Conservation (phyloP, 2,113 vertebrate species). For the Bubo scandiacus region DNA sequence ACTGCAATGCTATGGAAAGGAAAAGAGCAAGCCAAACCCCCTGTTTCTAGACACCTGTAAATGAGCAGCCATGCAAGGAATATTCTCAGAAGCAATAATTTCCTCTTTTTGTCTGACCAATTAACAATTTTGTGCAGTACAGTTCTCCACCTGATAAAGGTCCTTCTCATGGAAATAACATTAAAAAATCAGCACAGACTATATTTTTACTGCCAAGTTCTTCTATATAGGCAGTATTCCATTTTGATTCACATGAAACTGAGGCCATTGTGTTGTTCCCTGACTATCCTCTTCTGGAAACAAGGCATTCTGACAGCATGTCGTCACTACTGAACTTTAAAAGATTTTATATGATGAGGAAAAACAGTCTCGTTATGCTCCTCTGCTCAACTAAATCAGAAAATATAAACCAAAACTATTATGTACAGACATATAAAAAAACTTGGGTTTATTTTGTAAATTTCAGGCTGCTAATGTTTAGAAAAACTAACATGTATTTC, state of each 20-base stretch:
- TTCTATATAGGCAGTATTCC: neutral
- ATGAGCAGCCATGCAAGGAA: neutral
- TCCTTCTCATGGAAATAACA: neutral
- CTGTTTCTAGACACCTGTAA: neutral
- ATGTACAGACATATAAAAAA: neutral
- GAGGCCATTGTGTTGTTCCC: neutral
- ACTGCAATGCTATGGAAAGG: neutral
- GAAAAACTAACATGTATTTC: neutral
- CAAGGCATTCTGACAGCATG: neutral
- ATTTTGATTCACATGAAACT: constrained; percentile 13
- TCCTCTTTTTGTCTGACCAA: neutral
- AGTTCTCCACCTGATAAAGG: neutral
- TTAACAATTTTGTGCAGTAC: neutral
- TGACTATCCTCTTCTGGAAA: neutral
- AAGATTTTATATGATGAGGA: neutral
- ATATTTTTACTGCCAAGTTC: neutral
- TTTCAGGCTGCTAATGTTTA: neutral
- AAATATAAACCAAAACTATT: neutral
- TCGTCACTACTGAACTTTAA: neutral
- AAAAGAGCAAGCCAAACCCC: neutral
- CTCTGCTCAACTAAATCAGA: neutral
- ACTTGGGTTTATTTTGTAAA: neutral
- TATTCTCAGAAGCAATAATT: neutral
- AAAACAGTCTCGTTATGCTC: neutral
- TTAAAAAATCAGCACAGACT: neutral